Evolutionary conservation across 2,113 vertebrate species (phyloP), one percentile per base, ranked within the genome.

Genomic region (Columbina picui): DNA sequence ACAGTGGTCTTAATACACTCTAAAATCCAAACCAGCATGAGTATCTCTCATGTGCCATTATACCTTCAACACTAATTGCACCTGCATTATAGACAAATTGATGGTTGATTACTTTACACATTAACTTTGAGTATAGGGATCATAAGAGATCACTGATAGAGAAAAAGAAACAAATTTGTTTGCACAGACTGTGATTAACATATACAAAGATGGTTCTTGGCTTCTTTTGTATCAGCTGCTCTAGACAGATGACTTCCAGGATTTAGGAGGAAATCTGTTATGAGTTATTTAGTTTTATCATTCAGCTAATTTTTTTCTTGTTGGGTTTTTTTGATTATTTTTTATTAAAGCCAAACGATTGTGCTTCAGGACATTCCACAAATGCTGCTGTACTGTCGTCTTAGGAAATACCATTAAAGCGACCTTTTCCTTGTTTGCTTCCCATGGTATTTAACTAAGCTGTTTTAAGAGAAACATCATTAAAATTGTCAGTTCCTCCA

Each of bases 321-420:
- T 23, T 83, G 34, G 23, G 3, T 0, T 41, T 94, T 91, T 91
- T 67, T 61, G 6, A 25, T 91, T 77, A 27, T 61, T 87, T 90
- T 86, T 95, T 87, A 94, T 89, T 97, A 85, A 96, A 96, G 38
- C 65, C 85, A 96, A 97, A 96, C 93, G 71, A 95, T 20, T 87
- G 20, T 83, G 63, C 84, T 95, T 39, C 34, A 76, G 89, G 92
- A 96, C 70, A 95, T 96, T 96, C 76, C 91, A 94, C 73, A 88
- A 95, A 91, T 94, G 79, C 92, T 93, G 71, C 59, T 94, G 41
- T 49, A 88, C 75, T 74, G 89, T 85, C 65, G 2, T 76, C 82
- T 87, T 91, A 91, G 89, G 87, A 95, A 96, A 95, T 95, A 61
- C 34, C 77, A 96, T 70, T 77, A 85, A 87, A 83, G 38, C 0